Conservation (phyloP, 1,140 invertebrate genomes). For the Trichoplusia ni region DNA sequence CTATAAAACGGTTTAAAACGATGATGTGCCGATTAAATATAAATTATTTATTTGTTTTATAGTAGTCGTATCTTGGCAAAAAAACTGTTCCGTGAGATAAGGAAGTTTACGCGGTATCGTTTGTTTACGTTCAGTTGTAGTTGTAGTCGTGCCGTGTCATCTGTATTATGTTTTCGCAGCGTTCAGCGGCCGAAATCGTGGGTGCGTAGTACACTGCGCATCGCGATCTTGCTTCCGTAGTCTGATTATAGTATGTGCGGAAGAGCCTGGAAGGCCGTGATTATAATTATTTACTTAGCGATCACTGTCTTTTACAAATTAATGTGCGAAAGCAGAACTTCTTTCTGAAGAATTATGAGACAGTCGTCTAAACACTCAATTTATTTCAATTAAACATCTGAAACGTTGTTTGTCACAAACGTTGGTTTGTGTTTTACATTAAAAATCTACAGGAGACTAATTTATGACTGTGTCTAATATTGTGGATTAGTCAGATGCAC, state of each 20-base stretch:
- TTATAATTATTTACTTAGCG: conserved; percentile 48
- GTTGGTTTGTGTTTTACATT: background rate
- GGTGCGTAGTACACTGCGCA: conserved; percentile 37
- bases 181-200: conserved; percentile 35
- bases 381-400: background rate
- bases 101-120: conserved; percentile 47
- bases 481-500: conserved; percentile 48
- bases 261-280: conserved; percentile 65
- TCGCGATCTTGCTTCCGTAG: conserved; percentile 56
- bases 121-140: conserved; percentile 42
- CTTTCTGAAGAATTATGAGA: conserved; percentile 7
- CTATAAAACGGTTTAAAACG: too few species aligned
- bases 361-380: background rate
- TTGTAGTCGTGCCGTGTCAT: conserved; percentile 20
- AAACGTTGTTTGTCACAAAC: background rate
- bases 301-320: conserved; percentile 24
- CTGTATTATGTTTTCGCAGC: conserved; percentile 33
- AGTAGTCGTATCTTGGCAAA: conserved; percentile 38
- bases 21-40: too few species aligned
- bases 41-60: conserved; percentile 19
- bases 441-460: background rate
- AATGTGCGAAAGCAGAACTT: conserved; percentile 14
- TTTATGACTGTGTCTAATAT: conserved; percentile 36
- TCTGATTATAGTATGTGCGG: conserved; percentile 71
- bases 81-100: conserved; percentile 55